A percentile compares a stretch with the other conserved stretches of the same genome.
Evolutionary conservation across 2,113 vertebrate genomes (phyloP).

Genomic region (Mobula birostris): DNA sequence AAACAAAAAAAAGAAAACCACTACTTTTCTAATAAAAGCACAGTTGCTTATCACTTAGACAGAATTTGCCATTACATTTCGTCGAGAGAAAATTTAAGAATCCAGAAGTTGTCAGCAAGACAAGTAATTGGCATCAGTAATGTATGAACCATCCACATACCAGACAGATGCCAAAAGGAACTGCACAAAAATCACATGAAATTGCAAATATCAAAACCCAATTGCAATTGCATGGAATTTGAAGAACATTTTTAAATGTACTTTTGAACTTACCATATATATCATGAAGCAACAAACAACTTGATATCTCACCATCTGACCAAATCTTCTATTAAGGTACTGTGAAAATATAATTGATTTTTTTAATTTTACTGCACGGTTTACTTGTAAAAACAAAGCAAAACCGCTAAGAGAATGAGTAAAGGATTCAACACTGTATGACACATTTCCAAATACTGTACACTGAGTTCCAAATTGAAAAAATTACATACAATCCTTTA

Average conservation of each 20-base stretch:
- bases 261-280: constrained; percentile 21
- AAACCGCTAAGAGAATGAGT: too few species aligned
- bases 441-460: too few species aligned
- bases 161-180: background rate
- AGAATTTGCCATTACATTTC: background rate
- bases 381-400: too few species aligned
- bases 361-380: too few species aligned
- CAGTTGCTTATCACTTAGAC: background rate
- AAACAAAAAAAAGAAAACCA: background rate
- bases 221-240: background rate
- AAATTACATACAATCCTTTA: too few species aligned
- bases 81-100: background rate
- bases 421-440: too few species aligned
- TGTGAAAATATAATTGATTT: background rate
- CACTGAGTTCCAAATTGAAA: too few species aligned
- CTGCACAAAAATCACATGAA: too few species aligned
- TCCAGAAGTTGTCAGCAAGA: background rate
- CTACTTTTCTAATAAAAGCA: background rate
- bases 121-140: too few species aligned
- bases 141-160: background rate
- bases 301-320: constrained; percentile 30
- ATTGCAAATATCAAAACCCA: background rate
- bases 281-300: constrained; percentile 28
- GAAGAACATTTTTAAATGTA: background rate
- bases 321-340: constrained; percentile 33